Evolutionary conservation across 1,140 invertebrate genomes (phyloP).

Genomic region (Eubasilissa regina): DNA sequence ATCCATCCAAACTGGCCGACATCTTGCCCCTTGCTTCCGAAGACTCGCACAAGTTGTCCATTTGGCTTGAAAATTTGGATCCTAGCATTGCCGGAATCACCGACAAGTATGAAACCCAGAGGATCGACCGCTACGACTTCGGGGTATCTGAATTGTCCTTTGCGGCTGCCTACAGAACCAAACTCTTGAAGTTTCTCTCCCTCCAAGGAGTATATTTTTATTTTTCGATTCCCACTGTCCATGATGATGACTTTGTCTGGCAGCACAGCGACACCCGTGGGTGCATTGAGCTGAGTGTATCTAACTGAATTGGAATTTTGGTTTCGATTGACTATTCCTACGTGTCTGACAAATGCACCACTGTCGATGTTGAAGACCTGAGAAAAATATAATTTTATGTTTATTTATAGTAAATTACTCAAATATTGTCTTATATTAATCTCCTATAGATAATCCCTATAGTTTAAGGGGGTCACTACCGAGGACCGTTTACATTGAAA

Average conservation of each 20-base stretch:
- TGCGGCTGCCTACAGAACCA: constrained; percentile 75
- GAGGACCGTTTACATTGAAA: too few relatives aligned
- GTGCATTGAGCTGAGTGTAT: constrained; percentile 77
- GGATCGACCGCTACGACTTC: constrained; percentile 81
- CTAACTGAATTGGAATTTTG: constrained; percentile 63
- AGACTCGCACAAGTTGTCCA: constrained; percentile 76
- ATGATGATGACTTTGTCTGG: constrained; percentile 73
- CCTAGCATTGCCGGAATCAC: constrained; percentile 84
- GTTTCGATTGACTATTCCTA: constrained; percentile 65
- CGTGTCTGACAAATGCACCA: constrained; percentile 68
- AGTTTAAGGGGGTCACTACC: too few relatives aligned
- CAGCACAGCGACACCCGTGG: constrained; percentile 79
- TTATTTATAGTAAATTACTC: too few relatives aligned
- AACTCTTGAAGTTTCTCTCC: constrained; percentile 73
- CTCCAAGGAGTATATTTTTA: constrained; percentile 75
- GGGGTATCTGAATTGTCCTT: constrained; percentile 78
- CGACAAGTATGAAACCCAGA: constrained; percentile 82
- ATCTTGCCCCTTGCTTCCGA: constrained; percentile 75
- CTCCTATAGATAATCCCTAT: too few relatives aligned
- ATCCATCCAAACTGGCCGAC: constrained; percentile 80
- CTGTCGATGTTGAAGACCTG: constrained; percentile 69
- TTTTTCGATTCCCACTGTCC: constrained; percentile 79
- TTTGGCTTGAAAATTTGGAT: constrained; percentile 82
- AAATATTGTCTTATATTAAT: too few relatives aligned
- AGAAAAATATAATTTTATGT: too few relatives aligned